A percentile compares a stretch with the other conserved stretches of the same genome.
Evolutionary conservation across 2,113 vertebrate species (phyloP).

Genomic region (Struthio camelus): DNA sequence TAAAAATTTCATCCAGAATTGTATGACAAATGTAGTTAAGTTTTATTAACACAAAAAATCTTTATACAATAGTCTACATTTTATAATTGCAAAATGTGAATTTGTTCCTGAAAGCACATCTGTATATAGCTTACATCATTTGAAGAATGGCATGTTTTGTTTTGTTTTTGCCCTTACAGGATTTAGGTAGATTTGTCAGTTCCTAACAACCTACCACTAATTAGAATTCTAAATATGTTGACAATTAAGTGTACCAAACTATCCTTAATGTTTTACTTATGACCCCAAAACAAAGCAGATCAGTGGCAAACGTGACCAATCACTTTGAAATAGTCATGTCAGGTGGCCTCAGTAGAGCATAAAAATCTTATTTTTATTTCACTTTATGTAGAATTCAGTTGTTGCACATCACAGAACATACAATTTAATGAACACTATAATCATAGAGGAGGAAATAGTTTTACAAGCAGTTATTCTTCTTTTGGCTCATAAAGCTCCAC

Average conservation of each 20-base stretch:
- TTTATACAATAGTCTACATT: neutral
- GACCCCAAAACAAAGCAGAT: neutral
- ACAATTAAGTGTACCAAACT: neutral
- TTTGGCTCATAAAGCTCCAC: neutral
- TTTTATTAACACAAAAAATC: neutral
- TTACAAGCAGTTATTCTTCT: neutral
- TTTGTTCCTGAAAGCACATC: neutral
- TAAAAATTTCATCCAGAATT: neutral
- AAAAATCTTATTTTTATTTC: neutral
- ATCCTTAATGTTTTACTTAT: neutral
- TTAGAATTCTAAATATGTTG: neutral
- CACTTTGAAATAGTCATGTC: neutral
- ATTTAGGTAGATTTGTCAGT: neutral
- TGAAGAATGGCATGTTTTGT: neutral
- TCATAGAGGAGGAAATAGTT: neutral
- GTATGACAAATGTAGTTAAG: neutral
- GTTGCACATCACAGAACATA: neutral
- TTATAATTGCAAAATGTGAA: neutral
- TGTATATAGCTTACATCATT: neutral
- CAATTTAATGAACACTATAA: slow-evolving; percentile 34
- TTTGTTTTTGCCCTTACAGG: neutral
- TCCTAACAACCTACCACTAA: neutral
- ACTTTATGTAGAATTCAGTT: neutral
- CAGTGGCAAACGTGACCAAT: neutral
- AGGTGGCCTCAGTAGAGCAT: neutral